Conservation (phyloP, 2,888 invertebrate species). For the Bugulina stolonifera region DNA sequence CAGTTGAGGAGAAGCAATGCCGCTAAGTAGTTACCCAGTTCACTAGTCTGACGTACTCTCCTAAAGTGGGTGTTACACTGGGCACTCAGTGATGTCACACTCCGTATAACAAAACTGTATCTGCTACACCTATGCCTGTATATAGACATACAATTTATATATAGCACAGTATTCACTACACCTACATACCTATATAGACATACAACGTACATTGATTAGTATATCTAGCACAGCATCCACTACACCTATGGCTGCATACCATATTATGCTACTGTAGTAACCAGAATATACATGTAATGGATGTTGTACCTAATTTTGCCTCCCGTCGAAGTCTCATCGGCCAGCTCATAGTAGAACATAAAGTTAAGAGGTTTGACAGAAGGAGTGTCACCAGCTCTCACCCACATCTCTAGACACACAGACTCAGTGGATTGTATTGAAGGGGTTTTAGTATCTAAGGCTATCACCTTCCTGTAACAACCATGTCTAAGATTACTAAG, state of each 20-base stretch:
- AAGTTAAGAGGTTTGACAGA: conserved; percentile 64
- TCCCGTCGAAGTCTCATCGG: conserved; percentile 31
- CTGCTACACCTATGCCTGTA: conserved; percentile 11
- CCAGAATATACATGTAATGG: background rate
- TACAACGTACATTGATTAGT: background rate
- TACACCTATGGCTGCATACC: background rate
- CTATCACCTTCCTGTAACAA: conserved; percentile 2
- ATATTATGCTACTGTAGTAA: background rate
- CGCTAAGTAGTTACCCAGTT: conserved; percentile 3
- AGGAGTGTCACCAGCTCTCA: conserved; percentile 64
- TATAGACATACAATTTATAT: background rate
- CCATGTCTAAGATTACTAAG: too few relatives aligned
- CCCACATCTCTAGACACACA: conserved; percentile 57
- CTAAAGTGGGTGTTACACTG: conserved; percentile 19
- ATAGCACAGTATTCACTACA: background rate
- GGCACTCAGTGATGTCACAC: background rate
- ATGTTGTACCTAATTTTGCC: conserved; percentile 1
- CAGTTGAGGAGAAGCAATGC: background rate
- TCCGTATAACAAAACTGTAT: conserved; percentile 10
- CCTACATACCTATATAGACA: background rate
- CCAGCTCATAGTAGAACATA: conserved; percentile 68
- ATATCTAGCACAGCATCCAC: background rate
- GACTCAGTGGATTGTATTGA: background rate
- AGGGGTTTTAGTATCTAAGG: background rate
- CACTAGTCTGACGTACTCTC: background rate